Evolutionary conservation across 2,888 invertebrate genomes (phyloP).

Genomic region (Pachydiplax longipennis): DNA sequence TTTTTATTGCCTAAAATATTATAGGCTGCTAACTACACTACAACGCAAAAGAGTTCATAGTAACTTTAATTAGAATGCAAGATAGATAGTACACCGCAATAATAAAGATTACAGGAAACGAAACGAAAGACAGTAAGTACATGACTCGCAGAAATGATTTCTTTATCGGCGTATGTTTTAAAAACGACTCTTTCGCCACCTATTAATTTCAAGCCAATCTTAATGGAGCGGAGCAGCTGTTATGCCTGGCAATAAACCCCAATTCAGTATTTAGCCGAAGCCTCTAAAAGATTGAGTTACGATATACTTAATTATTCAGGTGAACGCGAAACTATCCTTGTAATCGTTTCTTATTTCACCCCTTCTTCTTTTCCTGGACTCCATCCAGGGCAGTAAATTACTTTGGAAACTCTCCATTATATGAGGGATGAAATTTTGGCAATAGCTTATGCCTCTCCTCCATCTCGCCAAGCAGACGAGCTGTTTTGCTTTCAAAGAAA

Average conservation of each 20-base stretch:
- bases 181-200: background rate
- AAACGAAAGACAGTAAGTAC: too few species aligned
- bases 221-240: background rate
- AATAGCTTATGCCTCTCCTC: constrained; percentile 10
- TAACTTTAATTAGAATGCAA: too few species aligned
- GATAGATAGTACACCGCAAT: too few species aligned
- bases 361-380: constrained; percentile 1
- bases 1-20: too few species aligned
- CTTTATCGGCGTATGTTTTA: background rate
- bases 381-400: constrained; percentile 34
- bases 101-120: too few species aligned
- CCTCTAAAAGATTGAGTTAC: constrained; percentile 22
- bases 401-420: constrained; percentile 36
- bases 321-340: constrained; percentile 40
- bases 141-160: too few species aligned
- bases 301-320: constrained; percentile 42
- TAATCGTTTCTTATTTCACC: constrained; percentile 12
- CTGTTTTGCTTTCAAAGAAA: constrained; percentile 43
- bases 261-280: background rate
- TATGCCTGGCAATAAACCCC: background rate
- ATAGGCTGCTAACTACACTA: too few species aligned
- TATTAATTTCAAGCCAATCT: background rate
- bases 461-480: constrained; percentile 5
- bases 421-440: constrained; percentile 39
- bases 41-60: too few species aligned